Percentiles rank a stretch among this genome's conserved stretches.
Conservation (phyloP, 2,113 vertebrate species). For the Eurypyga helias region DNA sequence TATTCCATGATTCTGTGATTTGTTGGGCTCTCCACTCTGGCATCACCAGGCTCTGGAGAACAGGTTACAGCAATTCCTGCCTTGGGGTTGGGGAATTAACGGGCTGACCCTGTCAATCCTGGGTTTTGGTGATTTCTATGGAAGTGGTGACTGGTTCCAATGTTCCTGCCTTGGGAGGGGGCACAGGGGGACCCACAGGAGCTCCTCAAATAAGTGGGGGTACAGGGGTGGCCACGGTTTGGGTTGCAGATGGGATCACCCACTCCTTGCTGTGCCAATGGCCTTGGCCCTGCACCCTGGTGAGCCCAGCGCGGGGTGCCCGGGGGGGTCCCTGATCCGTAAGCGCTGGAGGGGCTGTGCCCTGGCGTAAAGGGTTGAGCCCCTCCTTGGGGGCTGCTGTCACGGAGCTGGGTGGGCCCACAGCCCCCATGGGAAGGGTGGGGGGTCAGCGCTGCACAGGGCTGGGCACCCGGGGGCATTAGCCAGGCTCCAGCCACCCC, state of each 20-base stretch:
- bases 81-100: not conserved
- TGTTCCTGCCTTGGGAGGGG: accelerated
- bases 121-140: not conserved
- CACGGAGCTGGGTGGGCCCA: not conserved
- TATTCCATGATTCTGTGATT: no score
- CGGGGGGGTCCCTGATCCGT: not conserved
- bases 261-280: not conserved
- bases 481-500: not conserved
- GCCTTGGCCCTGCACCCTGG: not conserved
- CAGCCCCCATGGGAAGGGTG: not conserved
- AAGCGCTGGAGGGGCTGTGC: not conserved
- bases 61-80: not conserved
- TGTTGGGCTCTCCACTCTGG: not conserved
- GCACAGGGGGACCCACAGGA: accelerated
- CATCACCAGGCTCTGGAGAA: accelerated
- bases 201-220: not conserved
- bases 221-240: accelerated
- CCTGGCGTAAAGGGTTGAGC: not conserved
- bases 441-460: not conserved
- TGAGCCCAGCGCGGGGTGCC: not conserved
- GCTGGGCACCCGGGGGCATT: not conserved
- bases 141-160: not conserved
- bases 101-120: not conserved
- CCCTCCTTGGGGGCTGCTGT: accelerated
- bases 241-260: not conserved